Evolutionary conservation across 2,888 invertebrate genomes (phyloP).

Genomic region (Neoaliturus tenellus): DNA sequence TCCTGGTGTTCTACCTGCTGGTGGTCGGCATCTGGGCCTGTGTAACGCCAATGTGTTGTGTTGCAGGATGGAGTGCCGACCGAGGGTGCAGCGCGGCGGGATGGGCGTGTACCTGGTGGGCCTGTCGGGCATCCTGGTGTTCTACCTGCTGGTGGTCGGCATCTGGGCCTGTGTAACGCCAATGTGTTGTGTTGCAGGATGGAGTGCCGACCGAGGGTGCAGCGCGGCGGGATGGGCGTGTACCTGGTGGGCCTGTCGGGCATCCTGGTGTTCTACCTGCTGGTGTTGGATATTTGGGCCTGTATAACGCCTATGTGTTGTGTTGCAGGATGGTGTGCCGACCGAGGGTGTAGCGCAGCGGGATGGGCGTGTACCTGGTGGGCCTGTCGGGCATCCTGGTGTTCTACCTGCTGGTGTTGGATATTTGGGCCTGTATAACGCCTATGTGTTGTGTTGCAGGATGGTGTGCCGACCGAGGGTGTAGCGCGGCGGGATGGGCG

Average conservation of each 20-base stretch:
- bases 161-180: conserved; percentile 83
- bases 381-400: conserved; percentile 72
- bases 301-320: too few species aligned
- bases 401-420: background rate
- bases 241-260: too few species aligned
- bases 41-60: too few species aligned
- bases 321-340: background rate
- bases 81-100: too few species aligned
- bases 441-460: too few species aligned
- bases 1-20: background rate
- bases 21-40: too few species aligned
- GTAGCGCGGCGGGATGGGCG: conserved; percentile 67
- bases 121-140: conserved; percentile 79
- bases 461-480: background rate
- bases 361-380: conserved; percentile 75
- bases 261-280: background rate
- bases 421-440: too few species aligned
- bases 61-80: too few species aligned
- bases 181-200: too few species aligned
- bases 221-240: too few species aligned
- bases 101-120: conserved; percentile 77
- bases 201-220: too few species aligned
- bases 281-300: too few species aligned
- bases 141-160: conserved; percentile 79
- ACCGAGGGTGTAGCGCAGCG: conserved; percentile 67